Conservation (phyloP, 1,140 invertebrate species). For the Penaeus japonicus region DNA sequence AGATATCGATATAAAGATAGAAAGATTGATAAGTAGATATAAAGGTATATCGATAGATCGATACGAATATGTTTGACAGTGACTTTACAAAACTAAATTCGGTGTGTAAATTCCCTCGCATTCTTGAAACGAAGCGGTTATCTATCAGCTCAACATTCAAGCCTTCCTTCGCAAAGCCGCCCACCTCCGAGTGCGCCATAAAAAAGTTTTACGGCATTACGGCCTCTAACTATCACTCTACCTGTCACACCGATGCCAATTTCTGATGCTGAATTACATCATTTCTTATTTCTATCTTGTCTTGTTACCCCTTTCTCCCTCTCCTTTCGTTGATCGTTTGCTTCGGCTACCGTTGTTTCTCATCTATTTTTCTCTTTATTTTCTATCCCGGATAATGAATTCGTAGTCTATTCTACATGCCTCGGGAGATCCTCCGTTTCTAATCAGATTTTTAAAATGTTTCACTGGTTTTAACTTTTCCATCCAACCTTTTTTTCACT, state of each 20-base stretch:
- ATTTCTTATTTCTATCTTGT: not conserved
- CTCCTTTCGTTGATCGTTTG: not conserved
- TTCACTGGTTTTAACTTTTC: too few species aligned
- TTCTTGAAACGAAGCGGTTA: not conserved
- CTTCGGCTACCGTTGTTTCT: not conserved
- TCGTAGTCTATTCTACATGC: too few species aligned
- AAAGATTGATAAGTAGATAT: too few species aligned
- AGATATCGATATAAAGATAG: too few species aligned
- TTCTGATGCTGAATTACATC: not conserved
- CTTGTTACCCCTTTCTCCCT: not conserved
- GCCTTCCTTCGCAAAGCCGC: too few species aligned
- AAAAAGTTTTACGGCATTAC: too few species aligned
- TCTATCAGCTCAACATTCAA: too few species aligned
- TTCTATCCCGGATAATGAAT: not conserved
- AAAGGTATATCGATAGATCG: too few species aligned
- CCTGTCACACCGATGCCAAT: not conserved
- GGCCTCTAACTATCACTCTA: not conserved
- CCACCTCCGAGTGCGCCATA: too few species aligned
- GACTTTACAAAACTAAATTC: not conserved
- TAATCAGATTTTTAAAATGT: too few species aligned
- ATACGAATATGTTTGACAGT: not conserved
- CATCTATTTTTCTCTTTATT: not conserved
- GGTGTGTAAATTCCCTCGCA: not conserved
- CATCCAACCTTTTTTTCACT: too few species aligned
- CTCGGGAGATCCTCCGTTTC: too few species aligned